A percentile compares a stretch with the other conserved stretches of the same genome.
These are phyloP conservation scores for Stigmatopora nigra DNA, from an alignment of 2,113 vertebrate species.

Conservation along the genomic window DNA sequence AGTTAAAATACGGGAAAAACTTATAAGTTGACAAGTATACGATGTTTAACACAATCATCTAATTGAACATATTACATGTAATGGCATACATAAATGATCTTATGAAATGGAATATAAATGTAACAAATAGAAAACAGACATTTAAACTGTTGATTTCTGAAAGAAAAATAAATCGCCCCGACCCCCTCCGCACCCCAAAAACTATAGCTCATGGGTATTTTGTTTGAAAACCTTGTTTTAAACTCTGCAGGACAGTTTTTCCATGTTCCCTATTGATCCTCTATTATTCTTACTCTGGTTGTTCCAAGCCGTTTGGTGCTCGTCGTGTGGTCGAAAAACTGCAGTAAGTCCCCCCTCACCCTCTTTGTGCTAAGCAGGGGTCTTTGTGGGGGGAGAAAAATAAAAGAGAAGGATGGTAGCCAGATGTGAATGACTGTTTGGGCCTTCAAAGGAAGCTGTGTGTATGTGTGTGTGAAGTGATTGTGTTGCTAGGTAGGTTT, in stretches of 20 bases:
- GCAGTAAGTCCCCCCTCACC: conserved; percentile 26
- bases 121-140: too few relatives aligned
- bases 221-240: not conserved
- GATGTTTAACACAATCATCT: conserved; percentile 6
- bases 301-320: conserved; percentile 13
- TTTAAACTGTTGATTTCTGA: not conserved
- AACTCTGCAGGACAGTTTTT: not conserved
- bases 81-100: not conserved
- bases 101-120: not conserved
- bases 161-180: too few relatives aligned
- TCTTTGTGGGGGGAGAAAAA: conserved; percentile 32
- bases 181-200: not conserved
- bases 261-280: not conserved
- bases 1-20: too few relatives aligned
- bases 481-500: conserved; percentile 33
- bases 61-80: not conserved
- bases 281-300: conserved; percentile 36
- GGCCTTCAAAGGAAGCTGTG: conserved; percentile 37
- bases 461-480: conserved; percentile 32
- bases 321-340: conserved; percentile 34
- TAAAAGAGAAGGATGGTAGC: conserved; percentile 50
- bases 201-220: not conserved
- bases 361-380: conserved; percentile 42
- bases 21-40: too few relatives aligned
- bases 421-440: conserved; percentile 60